Conservation (phyloP, 1,140 invertebrate genomes). For the Delia radicum region DNA sequence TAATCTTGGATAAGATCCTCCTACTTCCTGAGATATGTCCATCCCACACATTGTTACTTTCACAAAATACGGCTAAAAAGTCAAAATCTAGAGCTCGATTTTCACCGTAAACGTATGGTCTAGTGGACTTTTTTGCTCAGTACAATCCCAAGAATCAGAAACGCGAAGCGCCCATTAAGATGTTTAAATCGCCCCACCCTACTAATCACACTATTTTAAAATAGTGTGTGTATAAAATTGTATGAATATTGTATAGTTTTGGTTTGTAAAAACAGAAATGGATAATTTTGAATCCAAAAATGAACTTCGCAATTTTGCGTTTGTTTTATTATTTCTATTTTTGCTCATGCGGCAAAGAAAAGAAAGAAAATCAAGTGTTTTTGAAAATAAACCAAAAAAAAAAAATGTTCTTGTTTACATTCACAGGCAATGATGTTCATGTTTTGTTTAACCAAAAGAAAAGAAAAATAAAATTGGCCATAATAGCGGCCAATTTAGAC, state of each 20-base stretch:
- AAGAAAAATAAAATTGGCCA: not conserved
- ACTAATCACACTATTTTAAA: too few species aligned
- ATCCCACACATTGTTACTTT: too few species aligned
- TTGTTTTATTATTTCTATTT: not conserved
- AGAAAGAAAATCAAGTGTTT: not conserved
- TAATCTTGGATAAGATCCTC: too few species aligned
- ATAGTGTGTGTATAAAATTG: too few species aligned
- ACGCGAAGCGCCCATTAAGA: too few species aligned
- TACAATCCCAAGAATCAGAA: too few species aligned
- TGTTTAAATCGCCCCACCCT: too few species aligned
- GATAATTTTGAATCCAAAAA: conserved; percentile 1
- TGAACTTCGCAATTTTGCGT: not conserved
- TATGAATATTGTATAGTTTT: not conserved
- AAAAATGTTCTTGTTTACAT: not conserved
- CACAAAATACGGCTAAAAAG: too few species aligned
- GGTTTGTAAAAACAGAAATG: not conserved
- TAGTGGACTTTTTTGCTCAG: too few species aligned
- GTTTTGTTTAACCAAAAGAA: not conserved
- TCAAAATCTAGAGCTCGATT: too few species aligned
- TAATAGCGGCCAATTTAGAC: not conserved
- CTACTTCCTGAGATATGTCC: too few species aligned
- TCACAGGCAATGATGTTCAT: not conserved
- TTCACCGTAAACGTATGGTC: too few species aligned
- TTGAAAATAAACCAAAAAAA: not conserved
- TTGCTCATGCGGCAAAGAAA: not conserved